phyloP scores from a whole-genome alignment of 2,888 invertebrate species.

The Cyrtodaria siliqua region DNA sequence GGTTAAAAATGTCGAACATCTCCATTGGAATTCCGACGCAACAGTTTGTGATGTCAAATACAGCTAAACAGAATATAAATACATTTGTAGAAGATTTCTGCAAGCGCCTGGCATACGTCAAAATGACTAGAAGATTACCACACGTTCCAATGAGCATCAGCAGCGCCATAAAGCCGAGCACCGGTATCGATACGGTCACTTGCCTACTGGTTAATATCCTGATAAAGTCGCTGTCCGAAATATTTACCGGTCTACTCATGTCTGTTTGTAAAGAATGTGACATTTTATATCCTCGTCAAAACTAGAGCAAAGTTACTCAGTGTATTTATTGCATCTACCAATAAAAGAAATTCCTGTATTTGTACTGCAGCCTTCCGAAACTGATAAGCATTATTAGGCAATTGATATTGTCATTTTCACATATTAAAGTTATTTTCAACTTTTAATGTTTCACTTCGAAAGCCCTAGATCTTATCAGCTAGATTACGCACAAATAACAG shows the following conservation, averaged over 20 bases:
- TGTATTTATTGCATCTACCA: too few species aligned
- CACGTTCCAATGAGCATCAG: conserved; percentile 43
- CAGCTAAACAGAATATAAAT: conserved; percentile 54
- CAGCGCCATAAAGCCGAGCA: conserved; percentile 44
- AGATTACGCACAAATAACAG: too few species aligned
- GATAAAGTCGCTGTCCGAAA: background rate
- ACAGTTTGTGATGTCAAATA: conserved; percentile 50
- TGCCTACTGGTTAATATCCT: conserved; percentile 3
- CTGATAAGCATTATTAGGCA: too few species aligned
- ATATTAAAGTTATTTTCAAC: too few species aligned
- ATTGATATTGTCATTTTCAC: too few species aligned
- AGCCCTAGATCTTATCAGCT: too few species aligned
- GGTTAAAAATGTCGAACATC: conserved; percentile 41
- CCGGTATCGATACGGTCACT: conserved; percentile 41
- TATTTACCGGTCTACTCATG: background rate
- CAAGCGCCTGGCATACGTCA: conserved; percentile 46
- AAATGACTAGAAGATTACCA: conserved; percentile 54
- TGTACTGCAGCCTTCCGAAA: too few species aligned
- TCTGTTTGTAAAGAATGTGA: background rate
- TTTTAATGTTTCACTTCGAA: too few species aligned
- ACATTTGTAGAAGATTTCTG: conserved; percentile 53
- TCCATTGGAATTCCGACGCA: conserved; percentile 43
- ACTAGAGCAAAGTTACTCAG: too few species aligned
- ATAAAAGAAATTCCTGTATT: too few species aligned
- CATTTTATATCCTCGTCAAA: too few species aligned